Percentiles rank a stretch among this genome's conserved stretches.
phyloP scores from a whole-genome alignment of 2,888 invertebrate species.

The Campopleginae sp. region DNA sequence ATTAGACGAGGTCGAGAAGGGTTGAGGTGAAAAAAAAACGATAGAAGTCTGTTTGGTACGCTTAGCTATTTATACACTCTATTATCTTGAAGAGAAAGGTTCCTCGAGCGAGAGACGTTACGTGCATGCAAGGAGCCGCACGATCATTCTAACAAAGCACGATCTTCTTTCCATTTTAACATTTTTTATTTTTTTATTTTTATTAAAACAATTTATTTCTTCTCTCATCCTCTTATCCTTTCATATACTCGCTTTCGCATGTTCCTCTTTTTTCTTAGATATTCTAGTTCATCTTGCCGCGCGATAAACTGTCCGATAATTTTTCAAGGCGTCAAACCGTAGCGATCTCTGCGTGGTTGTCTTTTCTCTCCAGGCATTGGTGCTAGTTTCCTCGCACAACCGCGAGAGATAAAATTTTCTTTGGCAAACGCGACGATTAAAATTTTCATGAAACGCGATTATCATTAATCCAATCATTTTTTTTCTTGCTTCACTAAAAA shows the following conservation, averaged over 20 bases:
- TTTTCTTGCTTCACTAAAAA: not conserved
- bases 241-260: conserved; percentile 1
- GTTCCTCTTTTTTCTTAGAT: conserved; percentile 2
- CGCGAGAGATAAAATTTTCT: conserved; percentile 12
- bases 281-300: conserved; percentile 38
- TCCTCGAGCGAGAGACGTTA: conserved; percentile 41
- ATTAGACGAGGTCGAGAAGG: not conserved
- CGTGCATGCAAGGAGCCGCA: conserved; percentile 57
- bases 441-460: conserved; percentile 1
- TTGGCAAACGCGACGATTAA: not conserved
- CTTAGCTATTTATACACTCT: conserved; percentile 25
- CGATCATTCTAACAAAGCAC: conserved; percentile 58
- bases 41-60: conserved; percentile 28
- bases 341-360: conserved; percentile 51
- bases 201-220: not conserved
- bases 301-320: conserved; percentile 57
- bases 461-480: not conserved
- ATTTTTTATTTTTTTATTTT: conserved; percentile 4
- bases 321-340: conserved; percentile 55
- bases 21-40: not conserved
- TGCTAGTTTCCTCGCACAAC: not conserved
- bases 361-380: not conserved
- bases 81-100: conserved; percentile 44
- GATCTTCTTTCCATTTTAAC: conserved; percentile 27
- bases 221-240: conserved; percentile 9